Evolutionary conservation across 2,797 vertebrate species (phyloP).

Genomic region (Acrossocheilus wenchowensis): DNA sequence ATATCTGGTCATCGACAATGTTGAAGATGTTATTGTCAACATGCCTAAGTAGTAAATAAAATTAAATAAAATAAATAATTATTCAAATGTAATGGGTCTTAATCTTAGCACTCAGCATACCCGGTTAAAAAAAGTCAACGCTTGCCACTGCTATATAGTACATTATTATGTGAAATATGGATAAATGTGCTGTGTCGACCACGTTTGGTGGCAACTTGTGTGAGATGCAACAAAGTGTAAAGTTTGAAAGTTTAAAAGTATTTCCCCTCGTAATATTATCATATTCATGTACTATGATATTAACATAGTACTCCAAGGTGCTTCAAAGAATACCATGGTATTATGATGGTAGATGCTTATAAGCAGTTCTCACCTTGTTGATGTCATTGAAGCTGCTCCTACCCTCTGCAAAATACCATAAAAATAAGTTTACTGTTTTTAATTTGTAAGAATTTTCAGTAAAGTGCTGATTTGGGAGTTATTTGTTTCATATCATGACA

Average conservation of each 20-base stretch:
- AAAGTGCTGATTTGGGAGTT: neutral
- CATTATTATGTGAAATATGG: neutral
- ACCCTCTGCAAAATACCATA: conserved; percentile 50
- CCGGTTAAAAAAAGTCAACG: too few relatives aligned
- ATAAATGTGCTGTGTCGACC: neutral
- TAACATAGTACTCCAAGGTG: neutral
- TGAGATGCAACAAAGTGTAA: neutral
- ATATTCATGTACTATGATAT: neutral
- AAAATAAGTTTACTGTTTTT: neutral
- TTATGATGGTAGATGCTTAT: neutral
- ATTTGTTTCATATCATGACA: neutral
- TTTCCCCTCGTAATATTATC: neutral
- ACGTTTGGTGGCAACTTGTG: neutral
- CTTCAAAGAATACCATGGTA: neutral
- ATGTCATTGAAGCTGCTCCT: conserved; percentile 5
- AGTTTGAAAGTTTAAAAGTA: neutral
- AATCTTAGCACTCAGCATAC: too few relatives aligned
- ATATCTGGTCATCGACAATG: too few relatives aligned
- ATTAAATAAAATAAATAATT: too few relatives aligned
- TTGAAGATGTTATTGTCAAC: too few relatives aligned
- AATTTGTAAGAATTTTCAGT: neutral
- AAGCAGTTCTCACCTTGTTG: conserved; percentile 47
- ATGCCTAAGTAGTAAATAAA: too few relatives aligned
- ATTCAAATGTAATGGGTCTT: too few relatives aligned
- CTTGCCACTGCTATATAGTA: neutral